A percentile compares a stretch with the other conserved stretches of the same genome.
These are phyloP conservation scores for Dromiciops gliroides DNA, from an alignment of 2,113 vertebrate species.

Conservation along the genomic window DNA sequence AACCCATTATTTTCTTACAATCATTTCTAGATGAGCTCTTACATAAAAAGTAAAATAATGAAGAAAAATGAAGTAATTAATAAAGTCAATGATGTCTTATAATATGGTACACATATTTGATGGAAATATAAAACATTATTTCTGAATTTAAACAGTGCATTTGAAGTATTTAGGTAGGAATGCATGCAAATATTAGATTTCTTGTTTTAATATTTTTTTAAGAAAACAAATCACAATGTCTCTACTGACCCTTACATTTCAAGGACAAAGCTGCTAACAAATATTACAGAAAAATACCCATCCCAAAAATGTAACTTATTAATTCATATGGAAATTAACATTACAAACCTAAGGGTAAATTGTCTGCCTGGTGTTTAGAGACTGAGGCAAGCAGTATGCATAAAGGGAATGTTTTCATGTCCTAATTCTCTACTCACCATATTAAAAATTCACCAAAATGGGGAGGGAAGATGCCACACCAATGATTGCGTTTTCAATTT, in stretches of 20 bases:
- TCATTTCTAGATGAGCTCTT: background rate
- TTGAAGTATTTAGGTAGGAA: background rate
- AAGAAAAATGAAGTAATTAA: background rate
- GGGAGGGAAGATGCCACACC: background rate
- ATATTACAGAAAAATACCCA: background rate
- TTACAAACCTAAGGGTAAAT: background rate
- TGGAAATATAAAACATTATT: background rate
- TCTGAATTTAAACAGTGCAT: rapidly evolving
- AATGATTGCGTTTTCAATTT: background rate
- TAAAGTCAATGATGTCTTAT: background rate
- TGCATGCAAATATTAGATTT: background rate
- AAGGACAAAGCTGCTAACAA: conserved; percentile 5
- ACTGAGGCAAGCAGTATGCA: background rate
- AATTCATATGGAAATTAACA: conserved; percentile 13
- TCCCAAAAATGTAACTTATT: background rate
- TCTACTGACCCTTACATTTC: background rate
- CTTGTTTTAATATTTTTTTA: background rate
- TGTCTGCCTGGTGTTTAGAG: background rate
- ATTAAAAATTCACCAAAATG: background rate
- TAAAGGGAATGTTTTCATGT: background rate
- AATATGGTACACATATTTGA: background rate
- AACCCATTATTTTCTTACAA: too few relatives aligned
- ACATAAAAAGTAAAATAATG: background rate
- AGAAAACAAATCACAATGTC: background rate
- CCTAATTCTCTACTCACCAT: background rate